Conservation (phyloP, 2,888 invertebrate genomes). For the Dichetophora obliterata region DNA sequence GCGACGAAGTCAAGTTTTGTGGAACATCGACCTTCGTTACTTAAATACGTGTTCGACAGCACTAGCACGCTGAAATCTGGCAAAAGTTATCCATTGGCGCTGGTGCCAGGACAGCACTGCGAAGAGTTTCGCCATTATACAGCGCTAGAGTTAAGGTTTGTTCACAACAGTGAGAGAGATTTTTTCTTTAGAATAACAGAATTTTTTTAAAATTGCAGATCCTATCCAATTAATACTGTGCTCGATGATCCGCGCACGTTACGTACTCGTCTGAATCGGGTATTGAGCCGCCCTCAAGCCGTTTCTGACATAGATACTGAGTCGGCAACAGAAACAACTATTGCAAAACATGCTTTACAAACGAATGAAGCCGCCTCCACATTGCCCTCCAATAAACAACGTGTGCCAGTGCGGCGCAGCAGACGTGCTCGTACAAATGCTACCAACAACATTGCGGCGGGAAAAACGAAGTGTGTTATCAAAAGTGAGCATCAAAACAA, state of each 20-base stretch:
- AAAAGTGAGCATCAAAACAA: neutral
- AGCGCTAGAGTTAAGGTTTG: constrained; percentile 81
- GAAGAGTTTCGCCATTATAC: constrained; percentile 86
- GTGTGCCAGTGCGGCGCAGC: constrained; percentile 39
- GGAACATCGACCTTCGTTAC: constrained; percentile 54
- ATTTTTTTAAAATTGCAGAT: constrained; percentile 71
- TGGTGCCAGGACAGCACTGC: constrained; percentile 97
- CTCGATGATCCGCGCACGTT: constrained; percentile 66
- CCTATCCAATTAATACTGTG: constrained; percentile 93
- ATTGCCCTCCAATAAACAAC: constrained; percentile 38
- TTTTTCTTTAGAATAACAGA: neutral
- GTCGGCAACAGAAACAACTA: constrained; percentile 40
- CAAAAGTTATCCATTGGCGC: constrained; percentile 84
- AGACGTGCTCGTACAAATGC: constrained; percentile 35
- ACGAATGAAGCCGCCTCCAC: constrained; percentile 8
- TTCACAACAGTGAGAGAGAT: constrained; percentile 47
- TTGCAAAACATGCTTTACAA: constrained; percentile 1
- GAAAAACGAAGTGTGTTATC: constrained; percentile 41
- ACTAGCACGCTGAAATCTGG: constrained; percentile 57
- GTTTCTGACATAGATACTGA: constrained; percentile 42
- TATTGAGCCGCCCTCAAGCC: neutral
- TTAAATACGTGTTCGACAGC: constrained; percentile 69
- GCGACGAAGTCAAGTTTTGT: constrained; percentile 52
- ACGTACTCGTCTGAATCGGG: constrained; percentile 42
- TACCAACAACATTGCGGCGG: neutral